A percentile compares a stretch with the other conserved stretches of the same genome.
phyloP scores from a whole-genome alignment of 2,113 vertebrate species.

The Rhinichthys klamathensis region DNA sequence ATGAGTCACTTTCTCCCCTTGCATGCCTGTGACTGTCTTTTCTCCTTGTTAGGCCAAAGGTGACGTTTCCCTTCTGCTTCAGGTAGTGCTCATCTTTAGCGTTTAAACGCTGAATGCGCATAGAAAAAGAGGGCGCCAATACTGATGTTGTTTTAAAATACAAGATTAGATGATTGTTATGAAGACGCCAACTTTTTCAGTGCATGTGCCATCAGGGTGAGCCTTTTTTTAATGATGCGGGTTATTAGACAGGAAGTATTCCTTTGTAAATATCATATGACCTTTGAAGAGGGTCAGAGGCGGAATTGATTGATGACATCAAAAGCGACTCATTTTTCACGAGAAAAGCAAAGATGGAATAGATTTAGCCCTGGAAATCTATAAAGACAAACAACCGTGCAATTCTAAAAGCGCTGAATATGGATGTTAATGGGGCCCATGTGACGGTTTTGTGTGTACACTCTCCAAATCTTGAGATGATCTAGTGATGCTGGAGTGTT shows the following conservation, averaged over 20 bases:
- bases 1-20: constrained; percentile 36
- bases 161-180: background rate
- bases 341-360: constrained; percentile 40
- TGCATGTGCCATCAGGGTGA: background rate
- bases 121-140: background rate
- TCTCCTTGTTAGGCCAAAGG: constrained; percentile 22
- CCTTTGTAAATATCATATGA: constrained; percentile 53
- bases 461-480: constrained; percentile 54
- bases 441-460: constrained; percentile 33
- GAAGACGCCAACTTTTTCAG: background rate
- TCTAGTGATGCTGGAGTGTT: constrained; percentile 32
- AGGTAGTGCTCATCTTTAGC: background rate
- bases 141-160: background rate
- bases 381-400: constrained; percentile 53
- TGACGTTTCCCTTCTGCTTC: background rate
- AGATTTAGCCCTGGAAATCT: constrained; percentile 36
- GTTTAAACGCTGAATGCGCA: background rate
- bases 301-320: constrained; percentile 53
- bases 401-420: constrained; percentile 23
- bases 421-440: constrained; percentile 41
- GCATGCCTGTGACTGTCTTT: constrained; percentile 14
- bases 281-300: constrained; percentile 47
- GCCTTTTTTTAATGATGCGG: constrained; percentile 13
- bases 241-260: constrained; percentile 30
- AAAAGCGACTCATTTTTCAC: constrained; percentile 46